Percentiles rank a stretch among this genome's conserved stretches.
phyloP scores from a whole-genome alignment of 2,113 vertebrate genomes.

The Dromaius novaehollandiae region DNA sequence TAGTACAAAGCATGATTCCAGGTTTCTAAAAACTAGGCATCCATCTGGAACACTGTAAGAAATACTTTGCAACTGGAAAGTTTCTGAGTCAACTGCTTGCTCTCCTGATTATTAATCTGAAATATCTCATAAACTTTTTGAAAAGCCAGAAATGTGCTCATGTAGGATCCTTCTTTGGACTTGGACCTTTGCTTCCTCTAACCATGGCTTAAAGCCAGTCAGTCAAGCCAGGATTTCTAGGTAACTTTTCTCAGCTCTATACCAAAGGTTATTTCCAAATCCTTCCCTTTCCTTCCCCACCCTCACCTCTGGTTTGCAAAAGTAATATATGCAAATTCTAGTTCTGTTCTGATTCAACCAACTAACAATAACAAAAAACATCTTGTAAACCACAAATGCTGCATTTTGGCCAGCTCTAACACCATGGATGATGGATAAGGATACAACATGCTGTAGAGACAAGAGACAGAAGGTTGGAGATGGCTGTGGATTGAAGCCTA shows the following conservation, averaged over 20 bases:
- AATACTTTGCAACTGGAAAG: not conserved
- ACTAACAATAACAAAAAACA: not conserved
- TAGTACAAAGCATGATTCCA: not conserved
- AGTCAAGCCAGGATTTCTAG: not conserved
- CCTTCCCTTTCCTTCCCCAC: not conserved
- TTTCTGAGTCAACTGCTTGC: not conserved
- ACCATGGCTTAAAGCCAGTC: not conserved
- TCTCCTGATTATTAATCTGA: not conserved
- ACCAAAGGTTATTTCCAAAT: not conserved
- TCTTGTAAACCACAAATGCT: not conserved
- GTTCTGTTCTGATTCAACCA: not conserved
- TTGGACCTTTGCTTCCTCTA: not conserved
- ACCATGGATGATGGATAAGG: not conserved
- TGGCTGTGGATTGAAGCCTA: not conserved
- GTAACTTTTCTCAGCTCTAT: not conserved
- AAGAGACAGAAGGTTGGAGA: not conserved
- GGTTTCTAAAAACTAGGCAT: not conserved
- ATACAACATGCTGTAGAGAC: not conserved
- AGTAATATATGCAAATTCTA: not conserved
- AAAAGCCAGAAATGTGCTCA: not conserved
- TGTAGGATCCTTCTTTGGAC: fast-evolving
- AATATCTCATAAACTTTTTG: not conserved
- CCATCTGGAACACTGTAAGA: not conserved
- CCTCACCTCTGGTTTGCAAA: not conserved
- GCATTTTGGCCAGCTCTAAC: not conserved